Percentiles rank a stretch among this genome's conserved stretches.
Evolutionary conservation across 2,888 invertebrate genomes (phyloP).

Genomic region (Argyresthia albistria): DNA sequence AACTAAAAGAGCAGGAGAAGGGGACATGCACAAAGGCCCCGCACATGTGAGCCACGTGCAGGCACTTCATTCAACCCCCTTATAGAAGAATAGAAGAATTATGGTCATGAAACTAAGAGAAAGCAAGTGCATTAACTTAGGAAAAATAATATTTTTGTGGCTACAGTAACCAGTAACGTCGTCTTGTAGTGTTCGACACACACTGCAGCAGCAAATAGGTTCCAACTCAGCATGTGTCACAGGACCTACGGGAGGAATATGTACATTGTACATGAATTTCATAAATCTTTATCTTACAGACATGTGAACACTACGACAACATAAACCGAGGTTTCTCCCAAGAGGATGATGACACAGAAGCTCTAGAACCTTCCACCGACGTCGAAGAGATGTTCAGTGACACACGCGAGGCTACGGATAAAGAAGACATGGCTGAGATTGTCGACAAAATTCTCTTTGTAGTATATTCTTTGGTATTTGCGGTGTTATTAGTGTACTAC

Average conservation of each 20-base stretch:
- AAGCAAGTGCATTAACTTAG: no score
- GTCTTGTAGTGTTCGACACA: no score
- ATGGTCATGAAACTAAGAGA: no score
- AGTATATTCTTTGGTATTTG: constrained; percentile 37
- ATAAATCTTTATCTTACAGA: constrained; percentile 20
- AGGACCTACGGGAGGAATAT: background rate
- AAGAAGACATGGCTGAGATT: constrained; percentile 38
- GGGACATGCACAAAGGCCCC: no score
- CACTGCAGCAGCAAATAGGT: no score
- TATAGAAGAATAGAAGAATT: no score
- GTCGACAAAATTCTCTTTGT: constrained; percentile 44
- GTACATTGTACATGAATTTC: background rate
- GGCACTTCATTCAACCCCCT: no score
- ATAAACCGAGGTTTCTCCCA: constrained; percentile 37
- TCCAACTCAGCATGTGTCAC: no score
- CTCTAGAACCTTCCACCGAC: constrained; percentile 21
- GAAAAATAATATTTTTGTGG: no score
- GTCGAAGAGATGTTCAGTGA: constrained; percentile 54
- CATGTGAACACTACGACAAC: constrained; percentile 26
- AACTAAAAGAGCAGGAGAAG: no score
- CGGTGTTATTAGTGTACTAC: constrained; percentile 37
- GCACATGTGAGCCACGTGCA: no score
- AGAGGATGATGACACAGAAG: constrained; percentile 34
- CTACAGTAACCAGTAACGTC: no score
- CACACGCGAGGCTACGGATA: constrained; percentile 22